Evolutionary conservation across 92 coral and sea anemone species (phyloP).

Genomic region (Porites lobata): DNA sequence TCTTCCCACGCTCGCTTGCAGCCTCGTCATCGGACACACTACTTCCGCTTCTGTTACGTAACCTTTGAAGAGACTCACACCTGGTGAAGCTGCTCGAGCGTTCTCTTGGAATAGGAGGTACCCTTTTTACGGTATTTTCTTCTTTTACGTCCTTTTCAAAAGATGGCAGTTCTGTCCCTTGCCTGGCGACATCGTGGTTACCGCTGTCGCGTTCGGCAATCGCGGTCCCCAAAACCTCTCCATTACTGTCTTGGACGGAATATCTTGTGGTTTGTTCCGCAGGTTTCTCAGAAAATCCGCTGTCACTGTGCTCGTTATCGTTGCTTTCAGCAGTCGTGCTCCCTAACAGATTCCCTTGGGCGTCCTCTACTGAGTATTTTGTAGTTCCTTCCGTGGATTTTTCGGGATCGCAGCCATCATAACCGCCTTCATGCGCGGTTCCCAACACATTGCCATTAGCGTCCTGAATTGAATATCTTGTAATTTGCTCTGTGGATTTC

Average conservation of each 20-base stretch:
- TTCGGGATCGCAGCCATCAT: background rate
- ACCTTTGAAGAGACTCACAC: slow-evolving; percentile 8
- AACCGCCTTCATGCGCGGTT: background rate
- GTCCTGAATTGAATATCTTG: background rate
- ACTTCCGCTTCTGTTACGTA: slow-evolving; percentile 16
- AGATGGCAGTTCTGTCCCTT: background rate
- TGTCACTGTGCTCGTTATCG: background rate
- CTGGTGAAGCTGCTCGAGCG: slow-evolving; percentile 41
- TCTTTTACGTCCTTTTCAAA: background rate
- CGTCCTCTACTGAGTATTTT: background rate
- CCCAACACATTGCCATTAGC: background rate
- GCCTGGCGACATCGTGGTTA: background rate
- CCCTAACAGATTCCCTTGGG: background rate
- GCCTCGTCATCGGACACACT: background rate
- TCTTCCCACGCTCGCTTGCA: slow-evolving; percentile 6
- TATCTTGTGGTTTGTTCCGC: slow-evolving; percentile 33
- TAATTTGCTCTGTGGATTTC: background rate
- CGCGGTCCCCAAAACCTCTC: slow-evolving; percentile 40
- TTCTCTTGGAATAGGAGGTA: slow-evolving; percentile 18
- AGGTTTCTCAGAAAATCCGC: background rate
- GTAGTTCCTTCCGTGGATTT: background rate
- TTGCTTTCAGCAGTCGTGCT: background rate
- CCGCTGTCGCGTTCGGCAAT: background rate
- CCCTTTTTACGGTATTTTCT: background rate
- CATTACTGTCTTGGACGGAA: slow-evolving; percentile 31